phyloP scores from a whole-genome alignment of 2,888 invertebrate genomes.

The Malthinus seriepunctatus region DNA sequence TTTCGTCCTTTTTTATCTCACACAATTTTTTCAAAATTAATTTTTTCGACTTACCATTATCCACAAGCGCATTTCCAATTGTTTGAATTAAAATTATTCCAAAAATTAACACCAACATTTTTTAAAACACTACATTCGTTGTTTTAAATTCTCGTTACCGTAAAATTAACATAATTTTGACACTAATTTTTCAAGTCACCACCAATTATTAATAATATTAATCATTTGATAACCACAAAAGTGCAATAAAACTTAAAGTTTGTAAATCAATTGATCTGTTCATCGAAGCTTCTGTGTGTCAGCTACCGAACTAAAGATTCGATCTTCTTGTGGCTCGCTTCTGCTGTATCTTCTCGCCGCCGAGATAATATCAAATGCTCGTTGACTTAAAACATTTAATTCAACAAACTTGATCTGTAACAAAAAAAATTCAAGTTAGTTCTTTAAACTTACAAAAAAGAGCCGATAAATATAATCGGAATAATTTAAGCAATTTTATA shows the following conservation, averaged over 20 bases:
- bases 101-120: slow-evolving; percentile 18
- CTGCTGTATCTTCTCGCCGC: slow-evolving; percentile 12
- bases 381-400: slow-evolving; percentile 12
- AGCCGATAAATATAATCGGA: too few relatives aligned
- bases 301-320: slow-evolving; percentile 14
- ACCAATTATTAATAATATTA: not conserved
- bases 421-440: slow-evolving; percentile 12
- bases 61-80: slow-evolving; percentile 9
- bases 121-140: slow-evolving; percentile 4
- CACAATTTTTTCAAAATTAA: not conserved
- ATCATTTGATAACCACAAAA: slow-evolving; percentile 2
- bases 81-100: slow-evolving; percentile 14
- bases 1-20: not conserved
- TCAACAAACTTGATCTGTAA: slow-evolving; percentile 21
- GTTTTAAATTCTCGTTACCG: too few relatives aligned
- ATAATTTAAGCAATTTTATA: too few relatives aligned
- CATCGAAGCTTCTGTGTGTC: slow-evolving; percentile 16
- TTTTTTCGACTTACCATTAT: slow-evolving; percentile 18
- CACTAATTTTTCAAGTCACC: slow-evolving; percentile 4
- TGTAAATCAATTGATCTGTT: slow-evolving; percentile 10
- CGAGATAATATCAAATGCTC: slow-evolving; percentile 20
- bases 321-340: slow-evolving; percentile 13
- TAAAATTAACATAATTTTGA: too few relatives aligned
- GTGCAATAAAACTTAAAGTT: slow-evolving; percentile 8
- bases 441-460: slow-evolving; percentile 2